phyloP scores from a whole-genome alignment of 2,888 invertebrate species.

The Mythimna ferrago region DNA sequence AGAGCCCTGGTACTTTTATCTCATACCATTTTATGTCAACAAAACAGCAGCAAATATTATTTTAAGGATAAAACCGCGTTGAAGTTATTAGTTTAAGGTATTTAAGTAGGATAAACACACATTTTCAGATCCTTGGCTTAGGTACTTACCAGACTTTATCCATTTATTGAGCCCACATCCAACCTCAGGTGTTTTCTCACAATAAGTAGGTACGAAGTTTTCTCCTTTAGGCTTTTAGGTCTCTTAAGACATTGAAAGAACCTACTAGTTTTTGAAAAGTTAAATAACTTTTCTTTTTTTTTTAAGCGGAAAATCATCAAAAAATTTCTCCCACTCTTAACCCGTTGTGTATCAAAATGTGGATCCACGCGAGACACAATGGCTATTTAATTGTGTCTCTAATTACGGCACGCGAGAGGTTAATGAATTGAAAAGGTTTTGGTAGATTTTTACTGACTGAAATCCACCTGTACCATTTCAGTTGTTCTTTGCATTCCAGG shows the following conservation, averaged over 20 bases:
- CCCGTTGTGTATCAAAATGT: too few relatives aligned
- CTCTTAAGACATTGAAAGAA: not conserved
- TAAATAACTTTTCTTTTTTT: not conserved
- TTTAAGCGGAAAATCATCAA: too few relatives aligned
- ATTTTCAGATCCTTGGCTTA: slow-evolving; percentile 9
- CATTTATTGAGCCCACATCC: slow-evolving; percentile 17
- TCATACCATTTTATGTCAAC: too few relatives aligned
- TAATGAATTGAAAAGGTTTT: not conserved
- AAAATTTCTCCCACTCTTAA: too few relatives aligned
- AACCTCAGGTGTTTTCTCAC: slow-evolving; percentile 29
- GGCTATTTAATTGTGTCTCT: too few relatives aligned
- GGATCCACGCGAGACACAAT: too few relatives aligned
- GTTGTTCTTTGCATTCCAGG: too few relatives aligned
- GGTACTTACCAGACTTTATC: slow-evolving; percentile 14
- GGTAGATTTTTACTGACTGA: not conserved
- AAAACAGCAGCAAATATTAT: too few relatives aligned
- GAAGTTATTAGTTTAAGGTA: not conserved
- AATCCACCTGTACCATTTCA: not conserved
- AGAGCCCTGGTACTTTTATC: too few relatives aligned
- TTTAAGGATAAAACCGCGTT: not conserved
- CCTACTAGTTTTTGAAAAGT: not conserved
- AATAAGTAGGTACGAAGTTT: slow-evolving; percentile 30
- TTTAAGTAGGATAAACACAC: not conserved
- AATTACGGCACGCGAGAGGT: too few relatives aligned
- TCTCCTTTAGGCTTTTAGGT: slow-evolving; percentile 37